These are phyloP conservation scores for Pheosia tremula DNA, from an alignment of 2,888 invertebrate genomes.

Conservation along the genomic window DNA sequence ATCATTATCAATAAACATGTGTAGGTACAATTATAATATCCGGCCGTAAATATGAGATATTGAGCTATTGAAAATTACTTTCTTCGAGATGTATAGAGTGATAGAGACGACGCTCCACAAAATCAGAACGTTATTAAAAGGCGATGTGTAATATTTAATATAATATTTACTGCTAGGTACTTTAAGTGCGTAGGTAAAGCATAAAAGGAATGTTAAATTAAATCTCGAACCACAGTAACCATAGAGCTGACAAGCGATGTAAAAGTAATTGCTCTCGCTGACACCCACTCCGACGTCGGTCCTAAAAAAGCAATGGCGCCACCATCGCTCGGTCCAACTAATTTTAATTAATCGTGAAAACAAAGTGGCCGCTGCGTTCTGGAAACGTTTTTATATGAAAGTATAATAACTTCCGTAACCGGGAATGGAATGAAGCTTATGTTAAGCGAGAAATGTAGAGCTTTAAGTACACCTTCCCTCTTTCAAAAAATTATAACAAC, in stretches of 20 bases:
- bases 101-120: no score
- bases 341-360: conserved; percentile 79
- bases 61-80: no score
- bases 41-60: no score
- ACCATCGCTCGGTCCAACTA: conserved; percentile 57
- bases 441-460: no score
- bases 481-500: no score
- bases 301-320: conserved; percentile 49
- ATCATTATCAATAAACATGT: no score
- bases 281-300: conserved; percentile 20
- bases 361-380: conserved; percentile 61
- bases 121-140: no score
- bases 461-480: no score
- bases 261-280: conserved; percentile 10
- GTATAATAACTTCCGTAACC: conserved; percentile 55
- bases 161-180: no score
- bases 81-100: no score
- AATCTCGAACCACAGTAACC: background rate
- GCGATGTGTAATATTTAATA: no score
- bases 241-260: conserved; percentile 3
- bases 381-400: conserved; percentile 64
- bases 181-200: background rate
- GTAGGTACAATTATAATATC: no score
- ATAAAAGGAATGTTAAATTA: background rate
- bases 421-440: conserved; percentile 20